These are phyloP conservation scores for Drosophila pseudoananassae DNA, from an alignment of 1,140 invertebrate genomes.

Conservation along the genomic window DNA sequence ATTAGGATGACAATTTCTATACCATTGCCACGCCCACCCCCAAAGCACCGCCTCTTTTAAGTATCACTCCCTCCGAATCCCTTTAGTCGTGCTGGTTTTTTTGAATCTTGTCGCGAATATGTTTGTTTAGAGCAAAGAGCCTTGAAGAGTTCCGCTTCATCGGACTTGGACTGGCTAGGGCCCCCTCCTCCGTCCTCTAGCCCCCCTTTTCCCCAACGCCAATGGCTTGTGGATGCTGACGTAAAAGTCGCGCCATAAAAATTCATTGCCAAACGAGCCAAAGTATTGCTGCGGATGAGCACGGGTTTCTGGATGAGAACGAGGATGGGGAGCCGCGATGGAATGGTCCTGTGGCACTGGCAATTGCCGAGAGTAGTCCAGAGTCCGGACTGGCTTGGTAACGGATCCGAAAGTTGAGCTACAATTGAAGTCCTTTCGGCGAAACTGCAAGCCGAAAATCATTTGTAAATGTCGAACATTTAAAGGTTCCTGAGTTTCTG, in stretches of 20 bases:
- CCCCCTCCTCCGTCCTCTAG: neutral
- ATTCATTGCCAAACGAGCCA: slow-evolving; percentile 77
- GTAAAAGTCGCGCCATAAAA: slow-evolving; percentile 78
- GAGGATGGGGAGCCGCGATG: neutral
- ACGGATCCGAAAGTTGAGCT: slow-evolving; percentile 53
- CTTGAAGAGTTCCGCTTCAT: slow-evolving; percentile 37
- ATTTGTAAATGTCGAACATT: slow-evolving; percentile 18
- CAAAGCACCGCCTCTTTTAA: neutral
- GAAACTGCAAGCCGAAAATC: slow-evolving; percentile 13
- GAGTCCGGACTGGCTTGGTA: slow-evolving; percentile 32
- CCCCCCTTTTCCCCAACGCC: neutral
- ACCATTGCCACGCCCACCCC: slow-evolving; percentile 2
- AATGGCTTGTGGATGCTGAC: slow-evolving; percentile 21
- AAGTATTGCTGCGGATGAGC: slow-evolving; percentile 47
- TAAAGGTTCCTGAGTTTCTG: neutral
- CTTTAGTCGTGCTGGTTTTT: neutral
- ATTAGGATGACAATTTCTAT: slow-evolving; percentile 44
- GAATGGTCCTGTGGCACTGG: slow-evolving; percentile 24
- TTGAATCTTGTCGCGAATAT: slow-evolving; percentile 76
- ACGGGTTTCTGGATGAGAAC: neutral
- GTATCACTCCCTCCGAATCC: neutral
- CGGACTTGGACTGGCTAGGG: slow-evolving; percentile 12
- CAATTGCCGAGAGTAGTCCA: slow-evolving; percentile 65
- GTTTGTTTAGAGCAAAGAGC: slow-evolving; percentile 62
- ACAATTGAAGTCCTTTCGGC: slow-evolving; percentile 14